Evolutionary conservation across 2,797 vertebrate genomes (phyloP).

Genomic region (Aeoliscus strigatus): DNA sequence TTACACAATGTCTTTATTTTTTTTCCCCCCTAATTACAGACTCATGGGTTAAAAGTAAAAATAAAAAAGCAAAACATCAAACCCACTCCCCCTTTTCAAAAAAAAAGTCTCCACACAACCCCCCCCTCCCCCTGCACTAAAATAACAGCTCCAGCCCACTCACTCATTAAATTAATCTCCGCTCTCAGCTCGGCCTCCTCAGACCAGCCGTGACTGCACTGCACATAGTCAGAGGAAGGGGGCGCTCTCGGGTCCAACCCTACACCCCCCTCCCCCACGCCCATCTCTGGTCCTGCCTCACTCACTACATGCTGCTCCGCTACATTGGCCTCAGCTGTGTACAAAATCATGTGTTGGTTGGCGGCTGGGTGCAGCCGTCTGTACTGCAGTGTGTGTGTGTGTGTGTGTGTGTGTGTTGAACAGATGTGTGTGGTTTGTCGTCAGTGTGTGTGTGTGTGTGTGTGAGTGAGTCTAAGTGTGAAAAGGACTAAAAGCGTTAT

Average conservation of each 20-base stretch:
- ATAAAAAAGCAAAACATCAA: slow-evolving; percentile 74
- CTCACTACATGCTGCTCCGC: slow-evolving; percentile 59
- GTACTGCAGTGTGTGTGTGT: slow-evolving; percentile 44
- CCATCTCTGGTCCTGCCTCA: slow-evolving; percentile 62
- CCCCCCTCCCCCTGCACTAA: slow-evolving; percentile 54
- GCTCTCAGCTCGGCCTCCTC: slow-evolving; percentile 57
- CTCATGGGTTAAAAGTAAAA: slow-evolving; percentile 84
- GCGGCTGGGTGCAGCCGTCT: slow-evolving; percentile 54
- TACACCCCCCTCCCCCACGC: slow-evolving; percentile 51
- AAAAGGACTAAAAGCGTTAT: slow-evolving; percentile 56
- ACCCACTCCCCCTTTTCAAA: slow-evolving; percentile 57
- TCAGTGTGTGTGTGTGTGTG: slow-evolving; percentile 30
- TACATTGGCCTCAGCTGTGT: slow-evolving; percentile 60
- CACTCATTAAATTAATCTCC: slow-evolving; percentile 63
- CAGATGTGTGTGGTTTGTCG: slow-evolving; percentile 23
- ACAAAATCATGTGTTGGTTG: slow-evolving; percentile 65
- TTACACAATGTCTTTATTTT: slow-evolving; percentile 83
- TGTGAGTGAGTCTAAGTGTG: slow-evolving; percentile 24
- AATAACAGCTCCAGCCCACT: slow-evolving; percentile 68
- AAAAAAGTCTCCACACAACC: slow-evolving; percentile 60
- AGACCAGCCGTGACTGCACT: slow-evolving; percentile 72
- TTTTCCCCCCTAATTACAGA: slow-evolving; percentile 79
- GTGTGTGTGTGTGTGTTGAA: slow-evolving; percentile 34
- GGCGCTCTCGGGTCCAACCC: slow-evolving; percentile 49
- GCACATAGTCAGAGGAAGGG: slow-evolving; percentile 61